Evolutionary conservation across 1,140 invertebrate genomes (phyloP).

Genomic region (Drosophila tsacasi): DNA sequence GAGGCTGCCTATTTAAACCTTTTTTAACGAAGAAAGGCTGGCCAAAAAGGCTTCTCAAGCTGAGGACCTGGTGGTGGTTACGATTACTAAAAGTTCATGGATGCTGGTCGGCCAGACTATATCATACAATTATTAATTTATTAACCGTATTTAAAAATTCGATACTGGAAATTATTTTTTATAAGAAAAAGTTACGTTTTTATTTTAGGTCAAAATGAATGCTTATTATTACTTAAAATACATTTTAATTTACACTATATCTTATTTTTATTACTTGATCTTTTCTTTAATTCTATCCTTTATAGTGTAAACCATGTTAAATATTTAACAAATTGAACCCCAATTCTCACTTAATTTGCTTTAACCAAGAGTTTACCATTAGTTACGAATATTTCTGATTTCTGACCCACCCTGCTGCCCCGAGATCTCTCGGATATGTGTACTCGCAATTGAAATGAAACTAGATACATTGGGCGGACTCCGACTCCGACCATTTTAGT

Average conservation of each 20-base stretch:
- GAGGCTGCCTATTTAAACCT: too few species aligned
- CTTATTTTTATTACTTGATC: neutral
- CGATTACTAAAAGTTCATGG: too few species aligned
- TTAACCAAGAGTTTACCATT: neutral
- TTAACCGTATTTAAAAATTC: too few species aligned
- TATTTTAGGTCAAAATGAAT: too few species aligned
- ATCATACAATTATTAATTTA: too few species aligned
- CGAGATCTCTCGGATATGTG: constrained; percentile 19
- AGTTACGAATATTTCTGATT: neutral
- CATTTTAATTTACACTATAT: neutral
- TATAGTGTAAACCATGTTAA: neutral
- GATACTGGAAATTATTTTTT: too few species aligned
- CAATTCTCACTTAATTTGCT: neutral
- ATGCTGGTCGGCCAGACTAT: too few species aligned
- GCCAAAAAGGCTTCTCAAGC: too few species aligned
- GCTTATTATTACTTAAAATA: too few species aligned
- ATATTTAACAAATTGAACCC: neutral
- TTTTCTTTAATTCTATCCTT: neutral
- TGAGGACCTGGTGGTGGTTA: too few species aligned
- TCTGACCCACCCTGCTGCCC: neutral
- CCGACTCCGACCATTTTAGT: constrained; percentile 31
- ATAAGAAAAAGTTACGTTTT: too few species aligned
- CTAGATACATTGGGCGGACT: constrained; percentile 38
- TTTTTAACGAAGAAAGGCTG: too few species aligned
- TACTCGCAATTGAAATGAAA: constrained; percentile 45